phyloP scores from a whole-genome alignment of 1,140 invertebrate species.

The Ctenoplectra terminalis region DNA sequence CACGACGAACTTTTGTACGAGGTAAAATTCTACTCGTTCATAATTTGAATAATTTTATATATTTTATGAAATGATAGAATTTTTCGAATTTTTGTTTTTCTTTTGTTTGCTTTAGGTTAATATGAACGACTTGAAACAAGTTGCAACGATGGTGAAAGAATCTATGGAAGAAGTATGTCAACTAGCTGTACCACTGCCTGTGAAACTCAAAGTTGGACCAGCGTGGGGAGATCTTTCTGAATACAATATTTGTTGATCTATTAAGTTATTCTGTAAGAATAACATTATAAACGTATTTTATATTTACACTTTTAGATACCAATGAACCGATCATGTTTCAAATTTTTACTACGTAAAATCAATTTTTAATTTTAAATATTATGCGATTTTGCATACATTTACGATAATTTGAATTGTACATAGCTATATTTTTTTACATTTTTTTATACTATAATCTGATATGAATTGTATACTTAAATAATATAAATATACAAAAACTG shows the following conservation, averaged over 20 bases:
- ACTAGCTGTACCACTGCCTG: conserved; percentile 91
- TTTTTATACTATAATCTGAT: conserved; percentile 2
- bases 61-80: not conserved
- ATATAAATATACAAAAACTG: too few species aligned
- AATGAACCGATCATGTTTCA: conserved; percentile 22
- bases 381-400: conserved; percentile 14
- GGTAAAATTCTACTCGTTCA: conserved; percentile 82
- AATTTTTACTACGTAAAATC: conserved; percentile 30
- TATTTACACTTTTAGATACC: conserved; percentile 22
- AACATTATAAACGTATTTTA: conserved; percentile 19
- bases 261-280: not conserved
- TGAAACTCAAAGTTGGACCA: conserved; percentile 92
- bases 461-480: conserved; percentile 35
- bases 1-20: conserved; percentile 99
- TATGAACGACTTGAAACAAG: conserved; percentile 84
- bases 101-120: conserved; percentile 75
- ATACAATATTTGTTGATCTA: conserved; percentile 64
- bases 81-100: not conserved
- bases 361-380: conserved; percentile 6
- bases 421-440: not conserved
- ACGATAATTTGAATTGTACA: conserved; percentile 28
- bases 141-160: conserved; percentile 87
- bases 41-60: not conserved
- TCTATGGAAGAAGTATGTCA: conserved; percentile 92
- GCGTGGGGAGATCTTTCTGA: conserved; percentile 90